Evolutionary conservation across 2,797 vertebrate species (phyloP).

Genomic region (Bradypodion ventrale): DNA sequence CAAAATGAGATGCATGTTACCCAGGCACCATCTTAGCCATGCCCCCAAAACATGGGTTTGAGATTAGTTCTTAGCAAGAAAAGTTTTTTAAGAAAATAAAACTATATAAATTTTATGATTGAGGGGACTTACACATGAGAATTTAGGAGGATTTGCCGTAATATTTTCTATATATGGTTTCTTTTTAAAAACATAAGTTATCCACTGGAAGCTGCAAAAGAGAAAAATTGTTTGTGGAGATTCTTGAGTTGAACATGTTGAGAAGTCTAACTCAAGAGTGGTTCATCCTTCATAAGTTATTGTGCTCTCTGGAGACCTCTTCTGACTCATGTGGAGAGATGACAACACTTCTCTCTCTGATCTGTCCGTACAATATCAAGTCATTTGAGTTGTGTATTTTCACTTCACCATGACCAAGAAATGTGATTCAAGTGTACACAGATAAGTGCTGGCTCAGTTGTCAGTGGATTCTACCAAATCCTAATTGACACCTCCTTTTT

Average conservation of each 20-base stretch:
- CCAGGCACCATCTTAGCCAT: no score
- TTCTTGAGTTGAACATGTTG: not conserved
- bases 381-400: not conserved
- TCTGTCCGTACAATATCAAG: not conserved
- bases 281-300: not conserved
- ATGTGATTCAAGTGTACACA: not conserved
- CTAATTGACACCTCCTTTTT: not conserved
- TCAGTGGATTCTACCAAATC: not conserved
- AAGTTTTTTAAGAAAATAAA: not conserved
- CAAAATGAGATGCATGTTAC: no score
- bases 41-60: slow-evolving; percentile 17
- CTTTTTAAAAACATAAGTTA: not conserved
- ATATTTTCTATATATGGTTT: slow-evolving; percentile 2
- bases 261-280: not conserved
- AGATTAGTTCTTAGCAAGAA: not conserved
- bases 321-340: no score
- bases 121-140: slow-evolving; percentile 7
- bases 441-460: not conserved
- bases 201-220: not conserved
- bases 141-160: slow-evolving; percentile 12
- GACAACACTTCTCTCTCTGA: not conserved
- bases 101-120: not conserved
- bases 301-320: not conserved
- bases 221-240: not conserved
- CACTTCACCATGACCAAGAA: not conserved